phyloP scores from a whole-genome alignment of 2,888 invertebrate species.

The Ophion slaviceki region DNA sequence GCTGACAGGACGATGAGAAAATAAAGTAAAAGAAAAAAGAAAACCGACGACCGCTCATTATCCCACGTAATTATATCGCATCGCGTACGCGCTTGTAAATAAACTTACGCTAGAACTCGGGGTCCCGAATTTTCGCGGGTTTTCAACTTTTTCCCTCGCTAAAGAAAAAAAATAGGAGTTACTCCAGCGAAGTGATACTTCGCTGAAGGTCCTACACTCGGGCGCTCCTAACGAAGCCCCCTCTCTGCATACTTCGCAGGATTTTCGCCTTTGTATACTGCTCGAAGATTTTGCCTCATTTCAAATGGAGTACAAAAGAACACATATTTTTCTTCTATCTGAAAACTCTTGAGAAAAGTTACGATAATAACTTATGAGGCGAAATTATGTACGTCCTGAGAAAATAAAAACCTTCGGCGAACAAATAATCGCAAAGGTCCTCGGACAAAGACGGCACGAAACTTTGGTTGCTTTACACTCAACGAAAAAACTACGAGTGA shows the following conservation, averaged over 20 bases:
- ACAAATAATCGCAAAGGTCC: no score
- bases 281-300: background rate
- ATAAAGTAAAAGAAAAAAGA: background rate
- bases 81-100: background rate
- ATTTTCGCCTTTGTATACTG: background rate
- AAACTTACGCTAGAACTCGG: background rate
- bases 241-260: conserved; percentile 5
- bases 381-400: no score
- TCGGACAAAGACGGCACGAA: no score
- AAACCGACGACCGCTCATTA: conserved; percentile 25
- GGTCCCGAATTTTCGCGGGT: background rate
- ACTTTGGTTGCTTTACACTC: no score
- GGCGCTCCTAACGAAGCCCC: background rate
- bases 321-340: no score
- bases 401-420: no score
- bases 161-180: conserved; percentile 25
- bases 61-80: conserved; percentile 3
- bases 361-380: no score
- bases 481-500: no score
- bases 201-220: background rate
- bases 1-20: background rate
- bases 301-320: no score
- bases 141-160: background rate
- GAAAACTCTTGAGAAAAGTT: no score
- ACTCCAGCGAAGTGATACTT: conserved; percentile 11